Evolutionary conservation across 2,797 vertebrate species (phyloP), one percentile per base, ranked within the genome.

Genomic region (Gila robusta): DNA sequence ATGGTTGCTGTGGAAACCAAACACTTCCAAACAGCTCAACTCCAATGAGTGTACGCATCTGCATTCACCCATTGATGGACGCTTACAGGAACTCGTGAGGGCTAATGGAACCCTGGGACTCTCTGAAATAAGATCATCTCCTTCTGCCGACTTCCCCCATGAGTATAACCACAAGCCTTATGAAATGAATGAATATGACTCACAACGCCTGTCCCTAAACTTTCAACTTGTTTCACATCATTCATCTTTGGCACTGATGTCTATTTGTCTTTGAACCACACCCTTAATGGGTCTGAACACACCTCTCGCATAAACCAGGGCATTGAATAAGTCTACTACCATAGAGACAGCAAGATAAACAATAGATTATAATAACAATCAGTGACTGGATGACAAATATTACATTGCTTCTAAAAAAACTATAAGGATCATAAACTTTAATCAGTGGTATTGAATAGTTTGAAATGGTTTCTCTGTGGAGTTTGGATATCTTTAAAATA

Each of bases 1-100:
- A 21, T 32, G 41, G 82, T 87, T 79, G 0, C 93, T 92, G 92
- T 91, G 91, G 91, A 88, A 94, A 96, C 95, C 91, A 92, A 94
- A 95, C 93, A 96, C 66, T 87, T 82, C 83, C 87, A 92, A 91
- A 94, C 92, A 95, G 56, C 69, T 44, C 70, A 26, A 28, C 39
- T 66, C 14, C 67, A 79, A 47, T 79, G 83, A 59, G 52, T 32
- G 12, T 44, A 56, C 1, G 6, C 3, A 52, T 73, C 69, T 67
- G 69, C 32, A 67, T 26, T 74, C 37, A 81, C 23, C 11, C 3
- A 73, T 47, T 59, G n/a, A 79, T 62, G 9, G 28, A 79, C 9
- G 3, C 26, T 85, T n/a, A 64, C 54, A 62, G 39, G 56, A 73
- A 86, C 16, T 73, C 41, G 52, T 19, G 35, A 81, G 70, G n/a